phyloP scores from a whole-genome alignment of 2,797 vertebrate species.

The Hozukius guyotensis region DNA sequence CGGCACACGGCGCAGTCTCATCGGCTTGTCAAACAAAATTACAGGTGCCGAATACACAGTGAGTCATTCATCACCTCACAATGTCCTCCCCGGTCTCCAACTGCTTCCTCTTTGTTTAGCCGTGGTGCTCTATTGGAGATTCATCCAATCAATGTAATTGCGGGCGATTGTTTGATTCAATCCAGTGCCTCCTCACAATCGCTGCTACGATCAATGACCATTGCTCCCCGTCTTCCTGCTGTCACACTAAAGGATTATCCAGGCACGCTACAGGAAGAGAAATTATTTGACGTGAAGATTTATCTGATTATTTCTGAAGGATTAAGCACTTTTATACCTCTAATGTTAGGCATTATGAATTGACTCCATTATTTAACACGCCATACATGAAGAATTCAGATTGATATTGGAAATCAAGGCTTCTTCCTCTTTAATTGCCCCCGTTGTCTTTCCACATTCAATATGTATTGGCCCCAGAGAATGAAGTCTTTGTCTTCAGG shows the following conservation, averaged over 20 bases:
- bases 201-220: constrained; percentile 57
- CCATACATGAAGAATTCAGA: constrained; percentile 18
- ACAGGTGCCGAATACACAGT: constrained; percentile 68
- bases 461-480: not conserved
- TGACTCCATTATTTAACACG: constrained; percentile 13
- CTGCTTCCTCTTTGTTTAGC: constrained; percentile 76
- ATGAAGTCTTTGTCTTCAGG: constrained; percentile 27
- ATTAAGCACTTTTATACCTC: constrained; percentile 10
- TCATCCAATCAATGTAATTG: constrained; percentile 83
- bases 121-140: constrained; percentile 55
- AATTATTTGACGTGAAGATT: constrained; percentile 42
- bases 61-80: constrained; percentile 68
- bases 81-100: constrained; percentile 64
- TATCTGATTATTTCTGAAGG: constrained; percentile 53
- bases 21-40: constrained; percentile 76
- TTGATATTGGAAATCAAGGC: constrained; percentile 52
- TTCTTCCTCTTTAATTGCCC: constrained; percentile 42
- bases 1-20: constrained; percentile 41
- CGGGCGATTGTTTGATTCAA: constrained; percentile 74
- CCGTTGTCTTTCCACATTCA: constrained; percentile 44
- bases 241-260: constrained; percentile 52
- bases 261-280: constrained; percentile 17
- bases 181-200: constrained; percentile 67
- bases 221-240: constrained; percentile 35
- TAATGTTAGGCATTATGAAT: constrained; percentile 14